Conservation (phyloP, 2,113 vertebrate genomes). For the Natator depressus region DNA sequence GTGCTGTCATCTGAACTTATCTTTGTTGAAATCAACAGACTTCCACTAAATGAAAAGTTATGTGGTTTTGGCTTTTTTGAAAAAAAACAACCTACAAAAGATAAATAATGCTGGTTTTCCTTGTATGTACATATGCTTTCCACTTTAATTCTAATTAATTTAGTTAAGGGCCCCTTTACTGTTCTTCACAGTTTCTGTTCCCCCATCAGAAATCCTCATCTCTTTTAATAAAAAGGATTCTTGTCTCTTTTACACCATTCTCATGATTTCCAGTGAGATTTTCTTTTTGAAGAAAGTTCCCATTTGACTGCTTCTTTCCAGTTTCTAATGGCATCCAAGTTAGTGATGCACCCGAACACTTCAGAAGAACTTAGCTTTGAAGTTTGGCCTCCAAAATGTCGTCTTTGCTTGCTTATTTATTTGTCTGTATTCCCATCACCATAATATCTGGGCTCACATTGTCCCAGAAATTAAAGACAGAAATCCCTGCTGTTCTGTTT, state of each 20-base stretch:
- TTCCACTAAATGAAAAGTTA: background rate
- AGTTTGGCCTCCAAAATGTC: background rate
- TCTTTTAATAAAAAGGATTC: background rate
- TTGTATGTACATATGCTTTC: background rate
- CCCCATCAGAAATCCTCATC: background rate
- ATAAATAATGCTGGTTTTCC: background rate
- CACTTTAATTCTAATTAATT: background rate
- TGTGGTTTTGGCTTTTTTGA: background rate
- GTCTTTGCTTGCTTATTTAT: background rate
- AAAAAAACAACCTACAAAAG: background rate
- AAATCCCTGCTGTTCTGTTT: background rate
- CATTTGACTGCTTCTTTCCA: background rate
- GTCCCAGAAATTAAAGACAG: background rate
- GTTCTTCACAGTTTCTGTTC: background rate
- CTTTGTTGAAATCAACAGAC: background rate
- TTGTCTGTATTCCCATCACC: background rate
- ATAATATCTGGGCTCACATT: background rate
- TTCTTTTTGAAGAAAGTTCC: background rate
- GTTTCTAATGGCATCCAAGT: background rate
- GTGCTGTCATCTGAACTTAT: background rate
- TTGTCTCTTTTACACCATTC: background rate
- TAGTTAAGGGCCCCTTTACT: background rate
- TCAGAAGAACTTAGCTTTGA: background rate
- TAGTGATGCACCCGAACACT: background rate
- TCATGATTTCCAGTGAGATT: background rate